A percentile compares a stretch with the other conserved stretches of the same genome.
Evolutionary conservation across 2,113 vertebrate genomes (phyloP).

Genomic region (Thamnaconus septentrionalis): DNA sequence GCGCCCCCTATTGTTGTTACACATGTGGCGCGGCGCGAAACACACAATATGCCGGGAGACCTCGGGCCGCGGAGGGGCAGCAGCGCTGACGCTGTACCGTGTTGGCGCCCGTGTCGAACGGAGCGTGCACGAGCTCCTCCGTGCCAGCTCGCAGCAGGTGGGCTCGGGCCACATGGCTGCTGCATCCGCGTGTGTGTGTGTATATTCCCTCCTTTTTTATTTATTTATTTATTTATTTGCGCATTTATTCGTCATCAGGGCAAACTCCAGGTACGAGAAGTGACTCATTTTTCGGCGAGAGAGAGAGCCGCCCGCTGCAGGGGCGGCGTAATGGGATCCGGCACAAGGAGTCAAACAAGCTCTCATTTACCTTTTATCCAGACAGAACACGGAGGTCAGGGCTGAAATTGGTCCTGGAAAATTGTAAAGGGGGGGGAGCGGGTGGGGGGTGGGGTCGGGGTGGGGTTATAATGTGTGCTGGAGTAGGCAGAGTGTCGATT

Average conservation of each 20-base stretch:
- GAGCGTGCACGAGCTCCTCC: conserved; percentile 22
- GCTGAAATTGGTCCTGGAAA: conserved; percentile 56
- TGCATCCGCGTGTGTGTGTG: too few relatives aligned
- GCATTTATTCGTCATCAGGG: background rate
- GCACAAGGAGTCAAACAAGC: conserved; percentile 66
- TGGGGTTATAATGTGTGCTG: conserved; percentile 31
- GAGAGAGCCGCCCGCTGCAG: conserved; percentile 47
- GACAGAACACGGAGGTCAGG: conserved; percentile 54
- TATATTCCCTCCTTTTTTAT: background rate
- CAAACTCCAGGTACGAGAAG: conserved; percentile 41
- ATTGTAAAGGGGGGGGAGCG: conserved; percentile 49
- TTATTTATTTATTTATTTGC: background rate
- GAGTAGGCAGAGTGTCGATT: conserved; percentile 57
- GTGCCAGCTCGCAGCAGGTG: conserved; percentile 41
- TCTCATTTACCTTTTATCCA: conserved; percentile 61
- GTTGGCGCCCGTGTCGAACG: conserved; percentile 41
- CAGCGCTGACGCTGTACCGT: conserved; percentile 38
- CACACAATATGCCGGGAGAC: conserved; percentile 12
- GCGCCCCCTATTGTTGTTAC: conserved; percentile 34
- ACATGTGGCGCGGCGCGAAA: conserved; percentile 54
- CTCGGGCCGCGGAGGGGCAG: conserved; percentile 27
- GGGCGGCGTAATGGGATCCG: conserved; percentile 46
- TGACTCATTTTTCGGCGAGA: conserved; percentile 41
- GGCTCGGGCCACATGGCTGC: conserved; percentile 52
- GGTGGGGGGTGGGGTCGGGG: too few relatives aligned